Evolutionary conservation across 2,888 invertebrate species (phyloP).

Genomic region (Trichopoda pennipes): DNA sequence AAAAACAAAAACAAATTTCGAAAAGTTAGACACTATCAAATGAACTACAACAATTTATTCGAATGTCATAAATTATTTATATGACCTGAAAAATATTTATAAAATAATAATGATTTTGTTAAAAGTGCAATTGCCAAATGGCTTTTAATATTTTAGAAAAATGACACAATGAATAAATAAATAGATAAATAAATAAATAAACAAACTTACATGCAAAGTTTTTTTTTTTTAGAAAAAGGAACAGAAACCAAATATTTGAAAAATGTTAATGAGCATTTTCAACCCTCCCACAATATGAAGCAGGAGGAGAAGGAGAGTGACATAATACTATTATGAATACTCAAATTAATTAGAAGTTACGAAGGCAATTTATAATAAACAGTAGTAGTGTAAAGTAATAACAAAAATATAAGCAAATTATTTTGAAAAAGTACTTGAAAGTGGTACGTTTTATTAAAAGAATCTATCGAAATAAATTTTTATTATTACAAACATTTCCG

Average conservation of each 20-base stretch:
- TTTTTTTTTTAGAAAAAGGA: neutral
- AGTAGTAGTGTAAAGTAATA: too few relatives aligned
- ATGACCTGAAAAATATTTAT: conserved; percentile 50
- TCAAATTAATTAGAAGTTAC: too few relatives aligned
- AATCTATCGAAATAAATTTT: too few relatives aligned
- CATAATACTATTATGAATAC: too few relatives aligned
- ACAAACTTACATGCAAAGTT: conserved; percentile 2
- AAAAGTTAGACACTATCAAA: conserved; percentile 8
- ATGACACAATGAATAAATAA: neutral
- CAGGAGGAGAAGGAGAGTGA: too few relatives aligned
- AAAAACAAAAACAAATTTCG: neutral
- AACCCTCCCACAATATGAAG: too few relatives aligned
- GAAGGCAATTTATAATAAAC: too few relatives aligned
- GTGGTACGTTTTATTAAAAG: too few relatives aligned
- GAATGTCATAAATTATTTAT: conserved; percentile 46
- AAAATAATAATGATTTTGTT: conserved; percentile 39
- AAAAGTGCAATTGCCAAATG: conserved; percentile 28
- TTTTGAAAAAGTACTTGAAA: too few relatives aligned
- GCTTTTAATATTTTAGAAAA: conserved; percentile 19
- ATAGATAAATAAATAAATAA: neutral
- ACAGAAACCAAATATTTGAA: neutral
- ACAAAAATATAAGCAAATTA: too few relatives aligned
- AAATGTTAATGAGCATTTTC: too few relatives aligned
- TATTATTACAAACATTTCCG: too few relatives aligned
- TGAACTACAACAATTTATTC: conserved; percentile 33